These are phyloP conservation scores for Sitta carolinensis DNA, from an alignment of 2,797 vertebrate species.

Conservation along the genomic window DNA sequence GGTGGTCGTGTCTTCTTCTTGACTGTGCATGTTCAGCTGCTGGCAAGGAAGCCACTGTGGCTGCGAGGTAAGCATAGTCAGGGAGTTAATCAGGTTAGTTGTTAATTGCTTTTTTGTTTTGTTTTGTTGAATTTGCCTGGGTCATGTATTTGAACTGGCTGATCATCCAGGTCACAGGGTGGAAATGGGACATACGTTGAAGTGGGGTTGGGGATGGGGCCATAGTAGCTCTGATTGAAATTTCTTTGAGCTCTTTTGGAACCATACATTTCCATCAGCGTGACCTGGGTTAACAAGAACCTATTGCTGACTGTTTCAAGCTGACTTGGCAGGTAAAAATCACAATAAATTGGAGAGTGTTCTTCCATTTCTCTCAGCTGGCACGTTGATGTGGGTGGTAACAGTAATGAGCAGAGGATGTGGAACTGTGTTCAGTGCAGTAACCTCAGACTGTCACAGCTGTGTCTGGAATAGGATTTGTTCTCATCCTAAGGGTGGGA, in stretches of 20 bases:
- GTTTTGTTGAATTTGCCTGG: slow-evolving; percentile 8
- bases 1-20: neutral
- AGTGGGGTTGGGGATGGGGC: neutral
- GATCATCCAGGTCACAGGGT: neutral
- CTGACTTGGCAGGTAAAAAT: neutral
- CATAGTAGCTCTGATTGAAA: neutral
- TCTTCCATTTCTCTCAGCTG: neutral
- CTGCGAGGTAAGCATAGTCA: neutral
- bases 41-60: neutral
- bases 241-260: neutral
- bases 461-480: neutral
- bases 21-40: neutral
- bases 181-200: neutral
- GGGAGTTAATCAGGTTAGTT: neutral
- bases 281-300: neutral
- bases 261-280: neutral
- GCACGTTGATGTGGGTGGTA: neutral
- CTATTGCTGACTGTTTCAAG: neutral
- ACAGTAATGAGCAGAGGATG: neutral
- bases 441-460: neutral
- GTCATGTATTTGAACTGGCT: neutral
- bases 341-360: neutral
- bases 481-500: neutral
- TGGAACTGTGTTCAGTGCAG: rapidly evolving
- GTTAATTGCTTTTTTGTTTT: neutral